Evolutionary conservation across 2,888 invertebrate genomes (phyloP).

Genomic region (Drosophila engyochracea): DNA sequence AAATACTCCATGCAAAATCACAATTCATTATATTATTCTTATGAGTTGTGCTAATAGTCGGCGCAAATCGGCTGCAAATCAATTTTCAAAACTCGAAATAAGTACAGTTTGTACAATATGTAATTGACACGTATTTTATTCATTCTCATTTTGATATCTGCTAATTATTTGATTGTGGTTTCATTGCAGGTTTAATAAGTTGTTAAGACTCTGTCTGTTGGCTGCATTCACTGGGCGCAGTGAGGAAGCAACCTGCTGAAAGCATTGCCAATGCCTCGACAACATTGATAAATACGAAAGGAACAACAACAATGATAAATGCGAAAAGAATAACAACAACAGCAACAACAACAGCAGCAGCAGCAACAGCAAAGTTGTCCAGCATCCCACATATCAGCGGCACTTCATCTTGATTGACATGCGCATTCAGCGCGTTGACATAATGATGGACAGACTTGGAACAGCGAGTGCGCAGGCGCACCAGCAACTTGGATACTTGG

Average conservation of each 20-base stretch:
- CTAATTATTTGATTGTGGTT: conserved; percentile 19
- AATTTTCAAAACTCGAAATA: background rate
- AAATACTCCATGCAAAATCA: background rate
- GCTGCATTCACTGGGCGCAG: background rate
- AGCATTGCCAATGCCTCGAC: background rate
- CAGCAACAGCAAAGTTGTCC: conserved; percentile 10
- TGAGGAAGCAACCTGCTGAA: conserved; percentile 7
- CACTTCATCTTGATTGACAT: conserved; percentile 85
- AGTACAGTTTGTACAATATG: too few relatives aligned
- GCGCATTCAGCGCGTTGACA: conserved; percentile 85
- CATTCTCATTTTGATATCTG: background rate
- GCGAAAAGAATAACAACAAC: conserved; percentile 8
- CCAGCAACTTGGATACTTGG: conserved; percentile 9
- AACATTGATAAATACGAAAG: conserved; percentile 1
- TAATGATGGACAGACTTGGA: conserved; percentile 85
- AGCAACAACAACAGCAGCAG: background rate
- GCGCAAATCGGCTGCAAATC: background rate
- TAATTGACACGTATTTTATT: background rate
- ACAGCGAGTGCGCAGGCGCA: conserved; percentile 53
- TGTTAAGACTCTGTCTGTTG: background rate
- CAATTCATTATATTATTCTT: background rate
- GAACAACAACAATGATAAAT: conserved; percentile 7
- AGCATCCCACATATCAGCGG: conserved; percentile 79
- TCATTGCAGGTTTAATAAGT: background rate
- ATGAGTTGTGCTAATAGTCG: background rate